Conservation (phyloP, 2,888 invertebrate species). For the Pteria penguin region DNA sequence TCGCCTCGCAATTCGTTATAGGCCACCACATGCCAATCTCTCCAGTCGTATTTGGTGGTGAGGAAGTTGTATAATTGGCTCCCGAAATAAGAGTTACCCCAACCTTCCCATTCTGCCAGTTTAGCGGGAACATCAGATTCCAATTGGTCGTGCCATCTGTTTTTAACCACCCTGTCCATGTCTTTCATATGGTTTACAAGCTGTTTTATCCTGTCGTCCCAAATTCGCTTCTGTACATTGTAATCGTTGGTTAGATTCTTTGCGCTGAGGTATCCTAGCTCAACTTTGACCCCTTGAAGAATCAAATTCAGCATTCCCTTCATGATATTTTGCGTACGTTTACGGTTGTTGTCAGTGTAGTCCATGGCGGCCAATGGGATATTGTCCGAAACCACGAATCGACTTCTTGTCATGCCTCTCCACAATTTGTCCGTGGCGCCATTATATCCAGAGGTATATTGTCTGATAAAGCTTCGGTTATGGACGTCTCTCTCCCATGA, state of each 20-base stretch:
- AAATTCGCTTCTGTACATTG: neutral
- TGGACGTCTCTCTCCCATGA: neutral
- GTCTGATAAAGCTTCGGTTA: neutral
- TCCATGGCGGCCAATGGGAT: neutral
- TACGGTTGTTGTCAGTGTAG: neutral
- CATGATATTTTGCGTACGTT: conserved; percentile 3
- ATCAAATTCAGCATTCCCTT: neutral
- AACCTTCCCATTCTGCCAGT: neutral
- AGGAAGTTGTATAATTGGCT: neutral
- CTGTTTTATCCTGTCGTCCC: neutral
- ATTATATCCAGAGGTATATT: neutral
- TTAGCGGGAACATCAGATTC: neutral
- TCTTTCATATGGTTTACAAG: neutral
- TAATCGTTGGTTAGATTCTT: neutral
- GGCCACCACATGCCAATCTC: neutral
- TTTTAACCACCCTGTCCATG: neutral
- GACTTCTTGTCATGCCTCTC: neutral
- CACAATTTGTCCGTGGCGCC: neutral
- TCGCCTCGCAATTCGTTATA: neutral
- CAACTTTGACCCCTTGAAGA: neutral
- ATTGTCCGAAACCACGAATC: neutral
- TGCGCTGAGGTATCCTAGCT: neutral
- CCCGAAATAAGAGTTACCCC: neutral
- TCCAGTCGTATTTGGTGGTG: conserved; percentile 9
- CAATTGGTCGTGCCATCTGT: neutral